A percentile compares a stretch with the other conserved stretches of the same genome.
These are phyloP conservation scores for Chanos chanos DNA, from an alignment of 2,797 vertebrate species.

Conservation along the genomic window DNA sequence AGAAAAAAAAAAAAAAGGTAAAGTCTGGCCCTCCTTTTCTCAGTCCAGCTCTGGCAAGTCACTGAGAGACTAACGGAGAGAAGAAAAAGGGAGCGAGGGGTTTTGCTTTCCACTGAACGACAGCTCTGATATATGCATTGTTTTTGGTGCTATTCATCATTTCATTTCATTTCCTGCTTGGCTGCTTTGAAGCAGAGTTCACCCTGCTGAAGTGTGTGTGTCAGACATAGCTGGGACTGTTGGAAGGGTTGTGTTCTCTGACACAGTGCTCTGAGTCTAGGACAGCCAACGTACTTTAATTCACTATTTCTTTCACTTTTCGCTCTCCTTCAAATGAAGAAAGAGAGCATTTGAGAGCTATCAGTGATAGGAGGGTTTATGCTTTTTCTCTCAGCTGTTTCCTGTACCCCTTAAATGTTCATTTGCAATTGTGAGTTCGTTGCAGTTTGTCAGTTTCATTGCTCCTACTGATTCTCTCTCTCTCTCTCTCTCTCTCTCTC, in stretches of 20 bases:
- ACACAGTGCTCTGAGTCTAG: no score
- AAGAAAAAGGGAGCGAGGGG: conserved; percentile 1
- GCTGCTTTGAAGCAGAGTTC: conserved; percentile 62
- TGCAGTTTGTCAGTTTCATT: no score
- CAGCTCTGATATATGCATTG: conserved; percentile 67
- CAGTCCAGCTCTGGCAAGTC: no score
- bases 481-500: neutral
- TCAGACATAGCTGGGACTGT: conserved; percentile 45
- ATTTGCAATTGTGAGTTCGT: no score
- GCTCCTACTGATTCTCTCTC: conserved; percentile 11
- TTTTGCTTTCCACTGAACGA: conserved; percentile 50
- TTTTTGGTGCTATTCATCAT: conserved; percentile 69
- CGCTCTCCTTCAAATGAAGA: neutral
- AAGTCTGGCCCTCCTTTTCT: no score
- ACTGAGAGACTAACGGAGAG: neutral
- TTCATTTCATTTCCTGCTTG: conserved; percentile 59
- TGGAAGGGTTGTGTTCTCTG: conserved; percentile 41
- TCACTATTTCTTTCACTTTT: neutral
- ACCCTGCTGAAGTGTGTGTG: conserved; percentile 47
- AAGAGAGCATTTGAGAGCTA: no score
- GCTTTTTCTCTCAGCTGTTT: no score
- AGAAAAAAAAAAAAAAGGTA: no score
- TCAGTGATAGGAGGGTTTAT: no score
- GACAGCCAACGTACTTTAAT: neutral
- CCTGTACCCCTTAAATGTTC: no score